phyloP scores from a whole-genome alignment of 1,140 invertebrate species.

The Schlechtendalia chinensis region DNA sequence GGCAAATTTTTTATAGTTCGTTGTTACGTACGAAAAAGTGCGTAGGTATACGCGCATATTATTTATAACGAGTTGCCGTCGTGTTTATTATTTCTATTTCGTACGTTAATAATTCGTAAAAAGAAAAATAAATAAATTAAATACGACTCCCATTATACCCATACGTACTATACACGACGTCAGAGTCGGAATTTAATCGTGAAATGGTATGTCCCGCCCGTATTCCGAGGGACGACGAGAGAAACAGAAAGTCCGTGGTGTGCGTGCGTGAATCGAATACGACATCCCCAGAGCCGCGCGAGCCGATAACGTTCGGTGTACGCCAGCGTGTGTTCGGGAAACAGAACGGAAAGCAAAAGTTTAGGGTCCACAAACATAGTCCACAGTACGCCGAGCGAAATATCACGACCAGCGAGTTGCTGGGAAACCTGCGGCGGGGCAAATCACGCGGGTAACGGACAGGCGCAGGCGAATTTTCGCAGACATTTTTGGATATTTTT shows the following conservation, averaged over 20 bases:
- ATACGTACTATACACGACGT: background rate
- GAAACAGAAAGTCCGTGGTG: background rate
- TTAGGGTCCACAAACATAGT: too few relatives aligned
- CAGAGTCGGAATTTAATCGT: background rate
- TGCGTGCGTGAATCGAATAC: background rate
- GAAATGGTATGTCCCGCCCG: background rate
- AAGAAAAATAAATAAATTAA: background rate
- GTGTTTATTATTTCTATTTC: background rate
- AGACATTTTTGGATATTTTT: too few relatives aligned
- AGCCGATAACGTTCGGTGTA: too few relatives aligned
- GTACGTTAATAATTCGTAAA: conserved; percentile 13
- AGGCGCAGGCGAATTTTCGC: too few relatives aligned
- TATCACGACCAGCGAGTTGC: too few relatives aligned
- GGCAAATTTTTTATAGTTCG: background rate
- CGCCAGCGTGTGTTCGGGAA: too few relatives aligned
- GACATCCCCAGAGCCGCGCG: background rate
- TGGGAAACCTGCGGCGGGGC: too few relatives aligned
- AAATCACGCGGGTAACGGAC: too few relatives aligned
- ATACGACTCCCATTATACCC: background rate
- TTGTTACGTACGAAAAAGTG: background rate
- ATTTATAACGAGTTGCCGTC: background rate
- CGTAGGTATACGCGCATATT: background rate
- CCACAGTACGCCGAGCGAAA: too few relatives aligned
- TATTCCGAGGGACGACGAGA: background rate
- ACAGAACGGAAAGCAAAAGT: too few relatives aligned